Base-by-base conservation (phyloP, 2,797 vertebrate genomes). In the Onychomys leucogaster region DNA sequence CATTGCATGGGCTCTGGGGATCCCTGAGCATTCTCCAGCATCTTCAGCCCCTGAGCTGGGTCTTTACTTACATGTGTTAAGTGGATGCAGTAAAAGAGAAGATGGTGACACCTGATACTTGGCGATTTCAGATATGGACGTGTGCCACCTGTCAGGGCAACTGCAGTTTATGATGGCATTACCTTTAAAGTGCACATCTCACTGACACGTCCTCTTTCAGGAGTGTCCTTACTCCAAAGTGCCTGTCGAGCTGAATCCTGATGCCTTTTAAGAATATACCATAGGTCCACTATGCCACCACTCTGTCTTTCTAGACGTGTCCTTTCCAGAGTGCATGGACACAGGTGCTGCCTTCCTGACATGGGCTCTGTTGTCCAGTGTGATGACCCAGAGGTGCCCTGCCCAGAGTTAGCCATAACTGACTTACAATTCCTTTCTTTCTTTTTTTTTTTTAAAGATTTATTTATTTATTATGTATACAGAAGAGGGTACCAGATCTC, bases 201-300 rank as follows among this genome's bases (percentile, higher is more conserved):
- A 1, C 6, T 4, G 80, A 19, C 2, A 37, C 10, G 0, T 6
- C 19, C 25, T 9, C 37, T 9, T 5, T 59, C 61, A 37, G 21
- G 67, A 67, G 13, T 61, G 41, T 49, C 73, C 32, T 86, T 16
- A 17, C 23, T n/a, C 41, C 37, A 77, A 25, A 90, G 34, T 61
- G 65, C 61, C 73, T 57, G 2, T 43, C 57, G 27, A 0, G 6
- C 23, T 17, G 17, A 9, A 23, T 81, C 59, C 61, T 59, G 27
- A 4, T 43, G 65, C 75, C 91, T 49, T 49, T 10, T 19, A 73
- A 19, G 43, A 89, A 52, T 34, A 12, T 3, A 6, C 49, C 34
- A 13, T 61, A 43, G 86, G 11, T 12, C 55, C 41, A n/a, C 73
- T n/a, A 19, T 59, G 29, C 57, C 73, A 77, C 29, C 19, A 7